Conservation (phyloP, 2,797 vertebrate species). For the Ciconia nigra region DNA sequence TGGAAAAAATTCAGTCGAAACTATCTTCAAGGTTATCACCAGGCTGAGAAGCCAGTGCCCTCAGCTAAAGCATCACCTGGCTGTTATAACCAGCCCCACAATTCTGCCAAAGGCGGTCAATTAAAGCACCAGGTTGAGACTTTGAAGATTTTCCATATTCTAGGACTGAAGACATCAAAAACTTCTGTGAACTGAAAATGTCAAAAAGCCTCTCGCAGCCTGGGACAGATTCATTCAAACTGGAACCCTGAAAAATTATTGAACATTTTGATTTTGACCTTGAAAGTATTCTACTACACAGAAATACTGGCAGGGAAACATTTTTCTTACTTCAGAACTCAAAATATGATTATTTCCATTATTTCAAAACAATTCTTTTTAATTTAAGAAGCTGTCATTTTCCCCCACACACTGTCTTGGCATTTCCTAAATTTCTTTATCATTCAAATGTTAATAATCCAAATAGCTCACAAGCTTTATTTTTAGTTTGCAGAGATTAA, state of each 20-base stretch:
- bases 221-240: background rate
- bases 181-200: background rate
- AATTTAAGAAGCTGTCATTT: background rate
- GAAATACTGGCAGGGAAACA: background rate
- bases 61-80: background rate
- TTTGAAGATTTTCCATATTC: background rate
- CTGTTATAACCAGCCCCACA: background rate
- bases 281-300: background rate
- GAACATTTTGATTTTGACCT: background rate
- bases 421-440: background rate
- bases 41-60: background rate
- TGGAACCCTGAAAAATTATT: background rate
- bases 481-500: slow-evolving; percentile 29
- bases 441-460: slow-evolving; percentile 1
- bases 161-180: background rate
- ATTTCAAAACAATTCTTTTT: background rate
- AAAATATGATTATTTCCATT: background rate
- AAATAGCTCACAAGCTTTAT: background rate
- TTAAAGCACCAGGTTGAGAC: background rate
- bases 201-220: background rate
- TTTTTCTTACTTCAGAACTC: background rate
- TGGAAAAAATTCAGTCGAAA: background rate
- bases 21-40: background rate
- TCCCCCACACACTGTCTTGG: background rate
- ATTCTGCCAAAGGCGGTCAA: accelerated